Conservation (phyloP, 2,888 invertebrate species). For the Parnassius orleans region DNA sequence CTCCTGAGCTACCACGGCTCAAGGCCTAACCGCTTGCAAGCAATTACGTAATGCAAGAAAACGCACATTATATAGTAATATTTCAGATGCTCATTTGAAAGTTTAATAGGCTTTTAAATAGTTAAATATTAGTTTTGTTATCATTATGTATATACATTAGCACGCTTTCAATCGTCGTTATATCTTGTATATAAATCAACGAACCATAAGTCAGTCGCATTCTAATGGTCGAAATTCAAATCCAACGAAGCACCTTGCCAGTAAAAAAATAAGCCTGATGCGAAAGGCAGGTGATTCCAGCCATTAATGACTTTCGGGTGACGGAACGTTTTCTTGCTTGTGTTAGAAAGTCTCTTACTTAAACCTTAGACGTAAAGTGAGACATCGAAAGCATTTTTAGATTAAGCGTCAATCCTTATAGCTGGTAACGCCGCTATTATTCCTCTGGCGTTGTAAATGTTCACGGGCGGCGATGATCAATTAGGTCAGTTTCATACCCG, state of each 20-base stretch:
- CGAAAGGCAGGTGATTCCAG: slow-evolving; percentile 39
- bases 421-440: too few relatives aligned
- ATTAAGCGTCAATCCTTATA: too few relatives aligned
- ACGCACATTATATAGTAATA: not conserved
- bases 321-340: slow-evolving; percentile 10
- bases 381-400: not conserved
- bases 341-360: not conserved
- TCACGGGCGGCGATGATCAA: too few relatives aligned
- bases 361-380: slow-evolving; percentile 1
- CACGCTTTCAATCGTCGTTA: slow-evolving; percentile 8
- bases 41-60: not conserved
- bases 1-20: too few relatives aligned
- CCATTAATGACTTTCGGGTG: slow-evolving; percentile 16
- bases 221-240: slow-evolving; percentile 18
- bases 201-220: slow-evolving; percentile 5
- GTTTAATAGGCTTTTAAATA: slow-evolving; percentile 12
- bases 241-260: slow-evolving; percentile 36
- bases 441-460: too few relatives aligned
- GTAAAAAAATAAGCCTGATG: slow-evolving; percentile 36
- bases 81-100: slow-evolving; percentile 10
- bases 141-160: slow-evolving; percentile 6
- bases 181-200: slow-evolving; percentile 22
- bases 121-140: slow-evolving; percentile 14
- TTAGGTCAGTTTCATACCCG: too few relatives aligned
- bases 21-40: fast-evolving